Conservation (phyloP, 2,888 invertebrate species). For the Sesamia inferens region DNA sequence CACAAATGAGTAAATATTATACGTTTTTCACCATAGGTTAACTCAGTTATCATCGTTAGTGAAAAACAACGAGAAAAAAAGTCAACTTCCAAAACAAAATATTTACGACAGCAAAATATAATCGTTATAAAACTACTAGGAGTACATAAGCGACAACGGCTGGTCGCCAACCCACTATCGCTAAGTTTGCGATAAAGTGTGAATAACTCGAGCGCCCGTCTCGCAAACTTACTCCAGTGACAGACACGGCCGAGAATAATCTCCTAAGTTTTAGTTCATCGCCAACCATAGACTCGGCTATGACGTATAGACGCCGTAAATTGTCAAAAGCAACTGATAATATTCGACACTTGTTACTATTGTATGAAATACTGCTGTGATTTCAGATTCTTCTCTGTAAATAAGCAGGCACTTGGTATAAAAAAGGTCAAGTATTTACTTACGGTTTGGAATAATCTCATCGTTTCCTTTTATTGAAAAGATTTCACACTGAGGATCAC, state of each 20-base stretch:
- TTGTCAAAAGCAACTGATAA: conserved; percentile 64
- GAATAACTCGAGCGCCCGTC: conserved; percentile 68
- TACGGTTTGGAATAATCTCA: neutral
- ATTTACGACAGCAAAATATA: conserved; percentile 32
- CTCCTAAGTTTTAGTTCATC: conserved; percentile 70
- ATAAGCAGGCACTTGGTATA: neutral
- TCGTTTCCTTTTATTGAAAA: neutral
- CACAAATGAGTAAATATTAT: neutral
- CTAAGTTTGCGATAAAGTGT: conserved; percentile 70
- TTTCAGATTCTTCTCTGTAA: conserved; percentile 20
- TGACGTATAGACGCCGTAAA: conserved; percentile 62
- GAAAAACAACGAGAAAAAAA: neutral
- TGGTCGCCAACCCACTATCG: conserved; percentile 64
- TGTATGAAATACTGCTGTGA: conserved; percentile 38
- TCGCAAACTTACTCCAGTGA: conserved; percentile 65
- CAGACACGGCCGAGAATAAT: conserved; percentile 71
- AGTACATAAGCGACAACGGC: conserved; percentile 64
- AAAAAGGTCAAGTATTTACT: neutral
- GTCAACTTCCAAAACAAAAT: conserved; percentile 24
- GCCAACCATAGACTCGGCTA: conserved; percentile 57
- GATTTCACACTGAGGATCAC: neutral
- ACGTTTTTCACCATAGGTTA: neutral
- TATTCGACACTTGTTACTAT: conserved; percentile 56
- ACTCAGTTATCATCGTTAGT: too few species aligned
- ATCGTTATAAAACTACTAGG: conserved; percentile 62